A percentile compares a stretch with the other conserved stretches of the same genome.
phyloP scores from a whole-genome alignment of 1,140 invertebrate species.

The Bombus fervidus region DNA sequence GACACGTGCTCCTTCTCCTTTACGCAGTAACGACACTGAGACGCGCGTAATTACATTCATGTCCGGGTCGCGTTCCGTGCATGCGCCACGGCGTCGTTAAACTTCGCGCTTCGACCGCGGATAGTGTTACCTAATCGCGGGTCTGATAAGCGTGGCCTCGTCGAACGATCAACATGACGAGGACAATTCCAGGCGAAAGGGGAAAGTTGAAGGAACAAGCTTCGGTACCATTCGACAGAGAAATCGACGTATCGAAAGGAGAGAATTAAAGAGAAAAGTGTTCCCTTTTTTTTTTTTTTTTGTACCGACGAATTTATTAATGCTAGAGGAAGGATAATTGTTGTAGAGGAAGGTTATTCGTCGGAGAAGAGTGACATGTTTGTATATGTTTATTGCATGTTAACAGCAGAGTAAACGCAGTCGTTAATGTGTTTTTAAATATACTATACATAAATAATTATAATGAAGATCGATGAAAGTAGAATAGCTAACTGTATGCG shows the following conservation, averaged over 20 bases:
- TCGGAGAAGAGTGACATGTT: no score
- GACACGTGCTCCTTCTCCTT: not conserved
- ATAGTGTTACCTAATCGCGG: conserved; percentile 23
- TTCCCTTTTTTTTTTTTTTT: not conserved
- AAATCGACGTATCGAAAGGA: conserved; percentile 1
- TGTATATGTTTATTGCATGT: no score
- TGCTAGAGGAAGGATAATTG: not conserved
- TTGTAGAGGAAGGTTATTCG: no score
- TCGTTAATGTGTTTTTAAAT: no score
- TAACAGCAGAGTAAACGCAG: no score
- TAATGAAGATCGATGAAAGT: not conserved
- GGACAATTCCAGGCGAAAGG: not conserved
- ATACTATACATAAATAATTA: not conserved
- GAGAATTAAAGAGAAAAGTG: not conserved
- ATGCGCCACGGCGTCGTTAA: not conserved
- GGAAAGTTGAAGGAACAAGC: not conserved
- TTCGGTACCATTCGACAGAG: not conserved
- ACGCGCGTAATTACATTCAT: conserved; percentile 28
- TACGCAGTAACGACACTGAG: not conserved
- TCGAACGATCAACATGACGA: not conserved
- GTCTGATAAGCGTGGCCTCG: not conserved
- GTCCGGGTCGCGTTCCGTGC: conserved; percentile 7
- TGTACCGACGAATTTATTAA: not conserved
- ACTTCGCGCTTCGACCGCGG: not conserved
- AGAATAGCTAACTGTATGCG: no score